Conservation (phyloP, 92 coral and sea anemone genomes). For the Palythoa grandis region DNA sequence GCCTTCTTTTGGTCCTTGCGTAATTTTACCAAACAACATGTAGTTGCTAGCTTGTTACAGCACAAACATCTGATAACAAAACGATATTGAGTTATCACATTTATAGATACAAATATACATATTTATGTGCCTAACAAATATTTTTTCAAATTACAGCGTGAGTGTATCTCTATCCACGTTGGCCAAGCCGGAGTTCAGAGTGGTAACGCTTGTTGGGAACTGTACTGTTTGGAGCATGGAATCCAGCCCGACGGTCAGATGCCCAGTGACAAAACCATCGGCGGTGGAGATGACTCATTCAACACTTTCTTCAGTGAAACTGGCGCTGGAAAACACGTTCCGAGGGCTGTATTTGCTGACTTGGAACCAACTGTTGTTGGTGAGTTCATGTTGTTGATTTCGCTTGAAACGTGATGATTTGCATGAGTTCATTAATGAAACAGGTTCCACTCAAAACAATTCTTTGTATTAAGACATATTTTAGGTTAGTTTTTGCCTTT, state of each 20-base stretch:
- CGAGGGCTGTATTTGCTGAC: conserved; percentile 94
- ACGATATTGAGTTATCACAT: too few relatives aligned
- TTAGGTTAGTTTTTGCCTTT: background rate
- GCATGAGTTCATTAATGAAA: background rate
- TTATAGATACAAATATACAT: too few relatives aligned
- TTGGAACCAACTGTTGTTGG: conserved; percentile 97
- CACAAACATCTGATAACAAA: too few relatives aligned
- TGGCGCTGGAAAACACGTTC: conserved; percentile 96
- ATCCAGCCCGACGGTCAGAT: conserved; percentile 96
- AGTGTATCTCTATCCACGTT: conserved; percentile 70
- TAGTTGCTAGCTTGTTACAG: too few relatives aligned
- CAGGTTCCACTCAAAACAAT: background rate
- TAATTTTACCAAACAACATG: too few relatives aligned
- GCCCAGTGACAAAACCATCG: conserved; percentile 82
- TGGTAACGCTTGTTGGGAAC: conserved; percentile 97
- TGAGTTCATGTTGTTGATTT: background rate
- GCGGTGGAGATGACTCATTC: conserved; percentile 93
- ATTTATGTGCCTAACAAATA: too few relatives aligned
- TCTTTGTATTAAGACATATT: background rate
- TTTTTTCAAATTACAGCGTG: background rate
- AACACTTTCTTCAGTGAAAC: conserved; percentile 97
- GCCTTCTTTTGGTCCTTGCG: too few relatives aligned
- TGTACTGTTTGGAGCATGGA: conserved; percentile 97
- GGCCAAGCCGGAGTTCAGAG: conserved; percentile 99
- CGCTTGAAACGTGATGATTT: background rate